Evolutionary conservation across 1,140 invertebrate species (phyloP).

Genomic region (Drosophila serrata): DNA sequence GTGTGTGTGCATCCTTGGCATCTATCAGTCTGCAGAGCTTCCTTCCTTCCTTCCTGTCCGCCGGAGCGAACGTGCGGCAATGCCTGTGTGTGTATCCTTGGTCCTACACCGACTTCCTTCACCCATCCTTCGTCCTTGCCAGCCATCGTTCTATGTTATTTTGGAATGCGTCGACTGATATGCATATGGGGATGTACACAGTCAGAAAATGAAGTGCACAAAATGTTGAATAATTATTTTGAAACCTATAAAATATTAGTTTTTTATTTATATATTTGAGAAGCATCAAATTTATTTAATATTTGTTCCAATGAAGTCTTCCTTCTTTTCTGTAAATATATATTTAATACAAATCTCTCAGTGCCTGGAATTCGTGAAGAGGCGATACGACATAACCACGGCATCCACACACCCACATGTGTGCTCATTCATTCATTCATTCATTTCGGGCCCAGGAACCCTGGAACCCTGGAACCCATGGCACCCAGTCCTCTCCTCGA

Average conservation of each 20-base stretch:
- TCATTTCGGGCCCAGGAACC: constrained; percentile 27
- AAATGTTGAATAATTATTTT: not conserved
- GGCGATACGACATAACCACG: constrained; percentile 25
- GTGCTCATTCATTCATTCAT: constrained; percentile 71
- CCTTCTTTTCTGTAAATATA: no score
- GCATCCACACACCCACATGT: constrained; percentile 42
- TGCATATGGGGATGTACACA: constrained; percentile 66
- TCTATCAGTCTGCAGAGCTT: constrained; percentile 81
- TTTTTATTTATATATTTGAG: not conserved
- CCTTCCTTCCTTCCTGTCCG: constrained; percentile 68
- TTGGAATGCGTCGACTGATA: constrained; percentile 78
- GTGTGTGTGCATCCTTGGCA: constrained; percentile 69
- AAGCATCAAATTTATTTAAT: no score
- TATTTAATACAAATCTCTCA: not conserved
- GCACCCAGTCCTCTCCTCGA: constrained; percentile 20
- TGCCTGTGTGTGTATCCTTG: constrained; percentile 49
- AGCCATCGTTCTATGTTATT: constrained; percentile 60
- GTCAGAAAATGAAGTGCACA: not conserved
- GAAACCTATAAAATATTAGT: not conserved
- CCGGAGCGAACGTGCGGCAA: constrained; percentile 71
- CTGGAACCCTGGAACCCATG: constrained; percentile 2
- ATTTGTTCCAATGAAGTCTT: not conserved
- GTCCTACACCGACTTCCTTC: not conserved
- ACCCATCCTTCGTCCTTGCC: not conserved
- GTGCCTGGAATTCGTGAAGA: constrained; percentile 9